Percentiles rank a stretch among this genome's conserved stretches.
These are phyloP conservation scores for Acrossocheilus fasciatus DNA, from an alignment of 2,797 vertebrate genomes.

Conservation along the genomic window DNA sequence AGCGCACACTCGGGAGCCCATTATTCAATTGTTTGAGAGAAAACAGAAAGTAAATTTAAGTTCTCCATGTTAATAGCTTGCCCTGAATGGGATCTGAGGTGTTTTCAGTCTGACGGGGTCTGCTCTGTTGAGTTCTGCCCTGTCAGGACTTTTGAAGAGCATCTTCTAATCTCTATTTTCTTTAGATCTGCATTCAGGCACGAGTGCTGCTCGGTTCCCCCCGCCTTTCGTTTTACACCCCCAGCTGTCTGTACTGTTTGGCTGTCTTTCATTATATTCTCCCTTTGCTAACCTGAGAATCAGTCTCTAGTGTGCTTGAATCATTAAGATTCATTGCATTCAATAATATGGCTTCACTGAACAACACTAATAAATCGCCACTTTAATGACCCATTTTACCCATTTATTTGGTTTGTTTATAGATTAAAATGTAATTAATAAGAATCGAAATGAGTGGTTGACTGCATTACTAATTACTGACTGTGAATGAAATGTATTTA, in stretches of 20 bases:
- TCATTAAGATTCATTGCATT: conserved; percentile 35
- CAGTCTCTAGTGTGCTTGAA: conserved; percentile 51
- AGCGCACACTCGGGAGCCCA: conserved; percentile 15
- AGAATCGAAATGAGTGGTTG: background rate
- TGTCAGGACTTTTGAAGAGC: conserved; percentile 66
- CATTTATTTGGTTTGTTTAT: background rate
- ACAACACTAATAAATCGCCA: conserved; percentile 6
- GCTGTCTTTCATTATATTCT: conserved; percentile 50
- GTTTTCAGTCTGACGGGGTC: conserved; percentile 47
- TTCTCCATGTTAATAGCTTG: background rate
- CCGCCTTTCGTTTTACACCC: conserved; percentile 49
- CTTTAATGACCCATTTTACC: background rate
- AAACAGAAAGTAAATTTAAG: conserved; percentile 8
- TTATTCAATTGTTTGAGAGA: conserved; percentile 39
- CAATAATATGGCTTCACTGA: background rate
- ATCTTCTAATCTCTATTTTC: conserved; percentile 69
- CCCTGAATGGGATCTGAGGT: conserved; percentile 45
- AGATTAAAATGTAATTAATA: background rate
- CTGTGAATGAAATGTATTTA: background rate
- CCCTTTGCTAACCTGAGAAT: conserved; percentile 57
- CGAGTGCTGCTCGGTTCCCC: conserved; percentile 45
- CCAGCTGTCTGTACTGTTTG: conserved; percentile 47
- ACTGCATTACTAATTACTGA: background rate
- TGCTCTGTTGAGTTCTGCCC: conserved; percentile 62
- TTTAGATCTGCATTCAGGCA: conserved; percentile 55